Evolutionary conservation across 2,797 vertebrate genomes (phyloP).

Genomic region (Mareca penelope): DNA sequence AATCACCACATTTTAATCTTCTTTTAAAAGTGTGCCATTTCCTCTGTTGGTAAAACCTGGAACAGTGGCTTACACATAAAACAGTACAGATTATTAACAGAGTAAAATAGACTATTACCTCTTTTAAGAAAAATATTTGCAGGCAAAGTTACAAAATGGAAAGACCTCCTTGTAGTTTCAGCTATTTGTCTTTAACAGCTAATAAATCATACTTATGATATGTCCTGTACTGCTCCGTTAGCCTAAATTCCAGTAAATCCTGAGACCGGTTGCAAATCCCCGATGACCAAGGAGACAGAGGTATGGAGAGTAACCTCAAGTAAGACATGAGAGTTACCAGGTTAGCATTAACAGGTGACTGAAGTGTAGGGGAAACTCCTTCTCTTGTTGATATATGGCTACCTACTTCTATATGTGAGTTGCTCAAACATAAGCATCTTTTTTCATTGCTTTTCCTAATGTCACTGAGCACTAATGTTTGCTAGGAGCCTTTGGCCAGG

Average conservation of each 20-base stretch:
- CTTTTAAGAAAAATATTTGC: slow-evolving; percentile 20
- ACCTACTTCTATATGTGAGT: neutral
- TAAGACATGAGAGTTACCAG: neutral
- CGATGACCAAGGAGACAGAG: neutral
- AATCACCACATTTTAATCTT: slow-evolving; percentile 13
- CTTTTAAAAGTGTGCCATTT: slow-evolving; percentile 39
- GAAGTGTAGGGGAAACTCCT: neutral
- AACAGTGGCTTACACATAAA: neutral
- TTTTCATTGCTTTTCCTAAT: neutral
- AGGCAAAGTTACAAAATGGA: slow-evolving; percentile 20
- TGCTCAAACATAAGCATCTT: neutral
- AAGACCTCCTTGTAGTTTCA: slow-evolving; percentile 5
- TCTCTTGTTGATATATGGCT: neutral
- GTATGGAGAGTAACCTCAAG: neutral
- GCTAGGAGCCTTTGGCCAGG: neutral
- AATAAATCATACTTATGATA: neutral
- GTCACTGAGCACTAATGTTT: neutral
- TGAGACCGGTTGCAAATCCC: neutral
- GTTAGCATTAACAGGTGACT: neutral
- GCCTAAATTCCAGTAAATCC: neutral
- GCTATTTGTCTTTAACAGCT: neutral
- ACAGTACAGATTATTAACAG: neutral
- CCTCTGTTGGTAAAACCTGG: slow-evolving; percentile 15
- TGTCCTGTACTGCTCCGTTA: neutral
- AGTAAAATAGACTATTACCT: neutral